Evolutionary conservation across 2,113 vertebrate species (phyloP).

Genomic region (Odocoileus virginianus): DNA sequence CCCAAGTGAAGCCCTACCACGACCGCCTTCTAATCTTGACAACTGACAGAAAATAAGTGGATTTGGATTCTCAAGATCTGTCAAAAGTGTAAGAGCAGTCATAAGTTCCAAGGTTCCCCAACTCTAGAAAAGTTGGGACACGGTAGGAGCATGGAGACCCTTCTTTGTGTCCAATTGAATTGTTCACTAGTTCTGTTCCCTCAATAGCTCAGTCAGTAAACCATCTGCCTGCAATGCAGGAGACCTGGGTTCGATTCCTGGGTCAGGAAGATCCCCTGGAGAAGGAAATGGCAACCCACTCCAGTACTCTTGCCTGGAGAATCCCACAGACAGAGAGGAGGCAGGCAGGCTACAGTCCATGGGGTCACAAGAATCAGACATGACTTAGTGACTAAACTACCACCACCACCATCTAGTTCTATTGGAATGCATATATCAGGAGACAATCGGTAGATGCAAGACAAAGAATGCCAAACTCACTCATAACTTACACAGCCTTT

Average conservation of each 20-base stretch:
- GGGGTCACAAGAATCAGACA: not conserved
- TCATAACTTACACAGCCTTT: not conserved
- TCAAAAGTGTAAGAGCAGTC: not conserved
- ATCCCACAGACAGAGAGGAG: not conserved
- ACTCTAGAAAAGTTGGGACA: not conserved
- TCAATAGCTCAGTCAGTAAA: not conserved
- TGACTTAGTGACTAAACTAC: not conserved
- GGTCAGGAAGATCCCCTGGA: not conserved
- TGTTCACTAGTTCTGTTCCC: not conserved
- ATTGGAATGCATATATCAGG: not conserved
- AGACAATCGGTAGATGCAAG: slow-evolving; percentile 52
- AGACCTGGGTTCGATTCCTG: rapidly evolving
- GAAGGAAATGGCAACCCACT: not conserved
- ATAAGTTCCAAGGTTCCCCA: not conserved
- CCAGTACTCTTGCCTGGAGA: not conserved
- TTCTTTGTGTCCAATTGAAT: not conserved
- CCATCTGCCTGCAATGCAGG: not conserved
- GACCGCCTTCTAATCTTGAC: not conserved
- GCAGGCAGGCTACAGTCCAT: rapidly evolving
- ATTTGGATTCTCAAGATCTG: not conserved
- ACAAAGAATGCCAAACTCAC: slow-evolving; percentile 52
- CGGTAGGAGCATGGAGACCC: not conserved
- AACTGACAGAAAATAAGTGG: not conserved
- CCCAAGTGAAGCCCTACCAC: not conserved
- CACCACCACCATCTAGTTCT: not conserved